Conservation (phyloP, 1,140 invertebrate species). For the Elysia chlorotica region DNA sequence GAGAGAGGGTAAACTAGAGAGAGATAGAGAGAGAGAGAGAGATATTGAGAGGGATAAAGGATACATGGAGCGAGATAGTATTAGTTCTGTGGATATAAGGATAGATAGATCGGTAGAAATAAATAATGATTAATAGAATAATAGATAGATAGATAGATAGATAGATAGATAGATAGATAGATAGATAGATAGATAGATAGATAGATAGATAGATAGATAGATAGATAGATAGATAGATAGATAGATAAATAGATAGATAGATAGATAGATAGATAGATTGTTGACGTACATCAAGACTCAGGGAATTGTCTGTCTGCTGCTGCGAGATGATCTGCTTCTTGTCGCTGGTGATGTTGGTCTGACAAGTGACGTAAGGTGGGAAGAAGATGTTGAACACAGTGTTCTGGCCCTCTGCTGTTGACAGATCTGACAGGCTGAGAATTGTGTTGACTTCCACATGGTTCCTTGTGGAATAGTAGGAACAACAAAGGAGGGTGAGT, state of each 20-base stretch:
- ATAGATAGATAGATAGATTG: too few species aligned
- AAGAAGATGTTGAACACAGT: constrained; percentile 34
- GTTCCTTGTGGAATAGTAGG: background rate
- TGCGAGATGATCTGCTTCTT: background rate
- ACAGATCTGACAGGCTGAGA: constrained; percentile 33
- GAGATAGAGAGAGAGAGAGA: background rate
- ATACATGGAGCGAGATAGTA: background rate
- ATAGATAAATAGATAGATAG: too few species aligned
- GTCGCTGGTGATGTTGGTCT: background rate
- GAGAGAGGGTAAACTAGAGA: background rate
- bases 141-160: too few species aligned
- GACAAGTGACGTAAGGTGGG: constrained; percentile 31
- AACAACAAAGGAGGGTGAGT: too few species aligned
- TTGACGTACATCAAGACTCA: constrained; percentile 1
- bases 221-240: too few species aligned
- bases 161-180: too few species aligned
- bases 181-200: too few species aligned
- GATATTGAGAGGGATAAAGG: too few species aligned
- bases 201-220: too few species aligned
- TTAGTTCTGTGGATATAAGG: background rate
- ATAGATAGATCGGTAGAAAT: background rate
- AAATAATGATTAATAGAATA: background rate
- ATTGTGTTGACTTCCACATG: constrained; percentile 24
- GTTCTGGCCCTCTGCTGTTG: constrained; percentile 39
- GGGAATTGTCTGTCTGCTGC: background rate